These are phyloP conservation scores for Halictus rubicundus DNA, from an alignment of 1,140 invertebrate genomes.

Conservation along the genomic window DNA sequence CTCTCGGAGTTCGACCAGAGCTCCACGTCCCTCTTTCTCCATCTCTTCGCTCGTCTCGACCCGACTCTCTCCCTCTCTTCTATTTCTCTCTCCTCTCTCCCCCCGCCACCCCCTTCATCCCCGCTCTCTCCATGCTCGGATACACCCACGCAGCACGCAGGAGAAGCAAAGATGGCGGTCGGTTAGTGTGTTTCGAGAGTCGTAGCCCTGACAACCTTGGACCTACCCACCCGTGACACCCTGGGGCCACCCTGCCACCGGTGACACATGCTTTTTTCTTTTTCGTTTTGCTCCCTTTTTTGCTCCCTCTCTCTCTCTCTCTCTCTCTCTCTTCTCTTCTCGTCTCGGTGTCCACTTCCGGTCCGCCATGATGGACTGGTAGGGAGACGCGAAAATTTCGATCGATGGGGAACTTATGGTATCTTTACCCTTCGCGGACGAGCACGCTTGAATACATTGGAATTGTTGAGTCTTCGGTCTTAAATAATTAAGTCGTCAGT, in stretches of 20 bases:
- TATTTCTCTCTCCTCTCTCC: slow-evolving; percentile 1
- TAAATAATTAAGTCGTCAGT: no score
- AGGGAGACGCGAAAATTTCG: no score
- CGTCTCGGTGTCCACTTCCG: no score
- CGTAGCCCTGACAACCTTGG: slow-evolving; percentile 80
- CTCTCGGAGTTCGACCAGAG: slow-evolving; percentile 6
- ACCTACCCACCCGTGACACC: slow-evolving; percentile 73
- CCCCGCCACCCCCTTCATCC: slow-evolving; percentile 51
- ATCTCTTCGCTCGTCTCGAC: slow-evolving; percentile 2
- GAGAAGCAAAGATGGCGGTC: slow-evolving; percentile 77
- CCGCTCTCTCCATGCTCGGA: slow-evolving; percentile 66
- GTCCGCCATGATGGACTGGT: no score
- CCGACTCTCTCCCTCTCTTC: not conserved
- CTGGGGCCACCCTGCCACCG: slow-evolving; percentile 50
- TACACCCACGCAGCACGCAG: slow-evolving; percentile 74
- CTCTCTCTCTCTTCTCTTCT: not conserved
- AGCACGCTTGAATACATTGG: no score
- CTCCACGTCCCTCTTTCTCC: slow-evolving; percentile 25
- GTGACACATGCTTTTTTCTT: slow-evolving; percentile 27
- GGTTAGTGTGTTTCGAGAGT: slow-evolving; percentile 78
- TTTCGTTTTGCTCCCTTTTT: not conserved
- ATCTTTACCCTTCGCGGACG: no score
- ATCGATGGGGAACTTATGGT: no score
- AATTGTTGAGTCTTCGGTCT: no score
- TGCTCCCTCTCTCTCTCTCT: not conserved